A percentile compares a stretch with the other conserved stretches of the same genome.
Conservation (phyloP, 1,140 invertebrate genomes). For the Trichoplusia ni region DNA sequence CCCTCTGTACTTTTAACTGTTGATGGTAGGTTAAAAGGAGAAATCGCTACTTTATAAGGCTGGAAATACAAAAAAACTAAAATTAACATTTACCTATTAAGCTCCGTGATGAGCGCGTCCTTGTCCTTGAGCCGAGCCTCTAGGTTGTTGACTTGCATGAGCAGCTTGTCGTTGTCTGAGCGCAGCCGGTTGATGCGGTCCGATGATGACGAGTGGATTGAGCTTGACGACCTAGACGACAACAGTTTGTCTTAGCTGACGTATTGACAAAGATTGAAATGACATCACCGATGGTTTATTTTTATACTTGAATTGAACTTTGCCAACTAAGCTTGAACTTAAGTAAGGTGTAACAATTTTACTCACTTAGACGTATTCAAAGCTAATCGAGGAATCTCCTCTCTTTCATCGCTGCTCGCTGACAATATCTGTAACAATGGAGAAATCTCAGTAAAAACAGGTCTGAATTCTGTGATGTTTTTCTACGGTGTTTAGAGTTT, state of each 20-base stretch:
- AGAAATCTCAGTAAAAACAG: background rate
- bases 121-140: constrained; percentile 68
- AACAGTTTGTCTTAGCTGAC: too few relatives aligned
- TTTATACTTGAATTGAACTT: too few relatives aligned
- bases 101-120: constrained; percentile 71
- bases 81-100: constrained; percentile 61
- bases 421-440: constrained; percentile 65
- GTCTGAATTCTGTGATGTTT: background rate
- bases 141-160: constrained; percentile 62
- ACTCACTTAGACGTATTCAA: constrained; percentile 71
- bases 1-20: too few relatives aligned
- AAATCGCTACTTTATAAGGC: too few relatives aligned
- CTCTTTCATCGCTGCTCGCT: constrained; percentile 68
- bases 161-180: constrained; percentile 63
- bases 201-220: constrained; percentile 63
- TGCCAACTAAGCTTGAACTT: background rate
- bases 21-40: too few relatives aligned
- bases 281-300: too few relatives aligned
- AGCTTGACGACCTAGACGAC: constrained; percentile 55
- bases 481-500: too few relatives aligned
- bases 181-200: constrained; percentile 58
- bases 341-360: background rate
- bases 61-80: too few relatives aligned
- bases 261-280: background rate
- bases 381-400: constrained; percentile 66